Base-by-base conservation (phyloP, 1,140 invertebrate genomes). In the Ectropis grisescens region DNA sequence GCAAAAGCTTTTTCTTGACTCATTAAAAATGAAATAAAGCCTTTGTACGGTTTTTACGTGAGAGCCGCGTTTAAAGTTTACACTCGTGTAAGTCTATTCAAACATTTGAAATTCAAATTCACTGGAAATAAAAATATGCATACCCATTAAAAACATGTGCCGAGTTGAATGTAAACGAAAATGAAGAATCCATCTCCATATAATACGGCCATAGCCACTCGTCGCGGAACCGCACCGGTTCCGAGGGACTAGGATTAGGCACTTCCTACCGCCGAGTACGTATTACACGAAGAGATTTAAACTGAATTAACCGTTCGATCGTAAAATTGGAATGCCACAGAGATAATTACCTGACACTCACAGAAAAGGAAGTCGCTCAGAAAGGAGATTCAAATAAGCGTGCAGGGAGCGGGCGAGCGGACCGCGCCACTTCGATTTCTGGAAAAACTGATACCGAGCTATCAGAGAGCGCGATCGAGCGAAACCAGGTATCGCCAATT, bases 311-410 rank as follows among this genome's bases (percentile, higher is more conserved):
- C 71, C 72, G 58, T 78, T 81, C 72, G 69, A 78, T 78, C 71
- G 76, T 71, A 81, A 81, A 81, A 81, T 78, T 81, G 76, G 71
- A 78, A 81, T 74, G 72, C 72, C 76, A 76, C 76, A 78, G 62
- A 81, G 76, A 81, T 81, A 81, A 81, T 81, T 81, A 81, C 71
- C 76, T 81, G 76, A 81, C 76, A 81, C 72, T 78, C 70, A 81
- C 76, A 81, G 76, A 72, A 71, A 67, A 78, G 70, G 70, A 78
- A 75, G 62, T 62, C 64, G 52, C 55, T 65, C 56, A 66, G 65
- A 62, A 74, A 67, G 52, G 54, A 62, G 70, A 80, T 78, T 80
- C 72, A 75, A 80, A 78, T 76, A 80, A 76, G 58, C 70, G 75
- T 61, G 37, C 56, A 46, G 56, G 61, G 60, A 40, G 48, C 48